phyloP scores from a whole-genome alignment of 2,113 vertebrate species.

The Engraulis encrasicolus region DNA sequence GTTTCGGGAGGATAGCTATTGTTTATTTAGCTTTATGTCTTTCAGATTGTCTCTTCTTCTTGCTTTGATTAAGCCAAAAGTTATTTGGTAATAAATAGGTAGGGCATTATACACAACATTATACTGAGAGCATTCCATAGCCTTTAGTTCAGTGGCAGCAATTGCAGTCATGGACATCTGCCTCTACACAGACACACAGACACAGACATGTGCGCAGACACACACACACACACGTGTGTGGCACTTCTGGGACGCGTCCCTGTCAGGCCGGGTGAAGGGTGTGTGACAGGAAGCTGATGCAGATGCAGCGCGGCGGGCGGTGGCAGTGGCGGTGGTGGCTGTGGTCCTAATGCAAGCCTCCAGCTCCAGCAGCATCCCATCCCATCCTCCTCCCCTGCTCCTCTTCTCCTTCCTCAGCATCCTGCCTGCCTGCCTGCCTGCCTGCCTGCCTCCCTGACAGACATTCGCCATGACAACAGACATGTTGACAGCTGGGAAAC shows the following conservation, averaged over 20 bases:
- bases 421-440: too few species aligned
- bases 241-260: constrained; percentile 42
- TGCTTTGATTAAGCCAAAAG: too few species aligned
- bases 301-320: not conserved
- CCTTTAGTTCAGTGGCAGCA: not conserved
- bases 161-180: not conserved
- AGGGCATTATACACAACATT: too few species aligned
- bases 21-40: too few species aligned
- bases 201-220: too few species aligned
- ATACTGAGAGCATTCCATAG: too few species aligned
- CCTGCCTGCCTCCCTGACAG: not conserved
- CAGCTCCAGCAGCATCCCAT: too few species aligned
- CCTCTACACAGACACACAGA: not conserved
- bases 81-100: too few species aligned
- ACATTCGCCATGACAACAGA: constrained; percentile 14
- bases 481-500: not conserved
- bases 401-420: not conserved
- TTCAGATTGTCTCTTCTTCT: too few species aligned
- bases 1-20: too few species aligned
- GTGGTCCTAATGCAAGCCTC: not conserved
- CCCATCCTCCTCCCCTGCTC: too few species aligned
- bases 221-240: not conserved
- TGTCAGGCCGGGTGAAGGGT: not conserved
- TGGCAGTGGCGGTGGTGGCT: too few species aligned
- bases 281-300: constrained; percentile 45